These are phyloP conservation scores for Myodes glareolus DNA, from an alignment of 2,113 vertebrate genomes.

Conservation along the genomic window DNA sequence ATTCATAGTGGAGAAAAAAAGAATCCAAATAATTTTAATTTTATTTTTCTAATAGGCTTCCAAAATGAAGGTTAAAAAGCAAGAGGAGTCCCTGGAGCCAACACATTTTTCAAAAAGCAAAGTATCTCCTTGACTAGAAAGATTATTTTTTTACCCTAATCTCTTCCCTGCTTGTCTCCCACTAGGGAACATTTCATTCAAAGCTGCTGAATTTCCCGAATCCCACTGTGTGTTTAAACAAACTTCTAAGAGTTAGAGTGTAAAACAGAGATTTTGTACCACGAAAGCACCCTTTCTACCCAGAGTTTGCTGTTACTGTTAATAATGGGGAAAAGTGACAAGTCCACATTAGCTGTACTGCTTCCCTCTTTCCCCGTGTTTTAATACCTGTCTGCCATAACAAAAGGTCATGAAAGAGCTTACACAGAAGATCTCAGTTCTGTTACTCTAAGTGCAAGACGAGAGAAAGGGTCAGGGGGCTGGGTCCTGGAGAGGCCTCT, in stretches of 20 bases:
- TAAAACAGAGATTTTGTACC: slow-evolving; percentile 26
- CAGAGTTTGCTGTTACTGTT: background rate
- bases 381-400: background rate
- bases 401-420: background rate
- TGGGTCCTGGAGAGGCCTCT: background rate
- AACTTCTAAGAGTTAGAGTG: slow-evolving; percentile 37
- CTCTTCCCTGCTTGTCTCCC: background rate
- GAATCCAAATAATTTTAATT: background rate
- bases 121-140: slow-evolving; percentile 17
- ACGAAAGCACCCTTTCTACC: background rate
- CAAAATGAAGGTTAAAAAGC: slow-evolving; percentile 13
- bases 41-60: background rate
- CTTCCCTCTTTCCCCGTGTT: background rate
- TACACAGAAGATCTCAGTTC: background rate
- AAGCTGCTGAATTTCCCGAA: slow-evolving; percentile 55
- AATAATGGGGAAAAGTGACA: background rate
- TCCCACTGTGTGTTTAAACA: slow-evolving; percentile 47
- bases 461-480: background rate
- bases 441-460: background rate
- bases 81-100: background rate
- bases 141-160: slow-evolving; percentile 1
- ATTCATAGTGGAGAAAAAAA: background rate
- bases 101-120: slow-evolving; percentile 27
- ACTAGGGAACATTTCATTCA: slow-evolving; percentile 29
- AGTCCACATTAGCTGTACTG: background rate